Conservation (phyloP, 2,113 vertebrate species). For the Planiliza haematocheilus region DNA sequence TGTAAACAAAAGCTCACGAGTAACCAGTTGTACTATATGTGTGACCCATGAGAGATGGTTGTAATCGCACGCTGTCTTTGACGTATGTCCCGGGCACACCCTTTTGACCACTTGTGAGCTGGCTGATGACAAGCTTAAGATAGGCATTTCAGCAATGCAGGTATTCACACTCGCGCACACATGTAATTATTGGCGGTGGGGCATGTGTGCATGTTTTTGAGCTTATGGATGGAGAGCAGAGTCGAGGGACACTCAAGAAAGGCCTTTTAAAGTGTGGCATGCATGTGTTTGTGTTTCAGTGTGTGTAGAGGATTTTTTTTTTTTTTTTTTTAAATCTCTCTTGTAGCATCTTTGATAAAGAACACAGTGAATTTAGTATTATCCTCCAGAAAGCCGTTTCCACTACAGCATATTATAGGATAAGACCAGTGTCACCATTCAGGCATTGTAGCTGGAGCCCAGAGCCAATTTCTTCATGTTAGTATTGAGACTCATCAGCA, state of each 20-base stretch:
- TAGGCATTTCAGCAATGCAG: slow-evolving; percentile 50
- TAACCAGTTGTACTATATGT: slow-evolving; percentile 23
- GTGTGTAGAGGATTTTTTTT: too few species aligned
- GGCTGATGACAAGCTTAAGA: slow-evolving; percentile 70
- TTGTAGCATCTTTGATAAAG: not conserved
- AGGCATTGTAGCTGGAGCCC: not conserved
- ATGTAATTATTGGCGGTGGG: slow-evolving; percentile 27
- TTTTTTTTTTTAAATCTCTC: too few species aligned
- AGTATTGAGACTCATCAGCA: not conserved
- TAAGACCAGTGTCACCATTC: too few species aligned
- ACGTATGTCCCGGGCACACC: slow-evolving; percentile 65
- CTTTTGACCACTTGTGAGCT: slow-evolving; percentile 57
- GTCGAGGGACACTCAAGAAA: too few species aligned
- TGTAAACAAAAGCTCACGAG: slow-evolving; percentile 56
- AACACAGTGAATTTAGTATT: not conserved
- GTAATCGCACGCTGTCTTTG: slow-evolving; percentile 68
- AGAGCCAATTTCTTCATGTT: too few species aligned
- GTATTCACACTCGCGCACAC: slow-evolving; percentile 29
- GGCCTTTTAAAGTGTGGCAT: too few species aligned
- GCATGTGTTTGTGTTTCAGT: not conserved
- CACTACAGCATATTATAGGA: too few species aligned
- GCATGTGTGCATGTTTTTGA: slow-evolving; percentile 10
- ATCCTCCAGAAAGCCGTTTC: too few species aligned
- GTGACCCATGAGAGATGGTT: slow-evolving; percentile 35
- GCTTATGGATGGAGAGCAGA: not conserved